phyloP scores from a whole-genome alignment of 1,140 invertebrate genomes.

The Archegozetes longisetosus region DNA sequence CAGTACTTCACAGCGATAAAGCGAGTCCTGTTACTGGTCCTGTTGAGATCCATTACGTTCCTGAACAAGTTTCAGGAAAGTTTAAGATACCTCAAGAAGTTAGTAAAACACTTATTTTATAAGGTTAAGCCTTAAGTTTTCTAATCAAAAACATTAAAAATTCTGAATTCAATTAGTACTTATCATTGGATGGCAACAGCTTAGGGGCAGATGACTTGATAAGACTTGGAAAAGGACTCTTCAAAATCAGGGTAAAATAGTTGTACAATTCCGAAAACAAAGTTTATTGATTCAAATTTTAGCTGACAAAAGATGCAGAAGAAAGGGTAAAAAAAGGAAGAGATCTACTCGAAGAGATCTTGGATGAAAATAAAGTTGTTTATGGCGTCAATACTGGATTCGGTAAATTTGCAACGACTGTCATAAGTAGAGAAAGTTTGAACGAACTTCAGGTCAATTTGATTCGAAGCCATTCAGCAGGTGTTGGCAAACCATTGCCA shows the following conservation, averaged over 20 bases:
- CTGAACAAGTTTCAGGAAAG: constrained; percentile 36
- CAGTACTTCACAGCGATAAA: constrained; percentile 40
- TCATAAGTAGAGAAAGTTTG: constrained; percentile 42
- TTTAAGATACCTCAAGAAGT: constrained; percentile 21
- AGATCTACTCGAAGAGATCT: constrained; percentile 41
- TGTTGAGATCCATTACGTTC: constrained; percentile 40
- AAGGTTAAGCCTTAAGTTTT: no score
- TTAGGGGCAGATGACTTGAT: constrained; percentile 41
- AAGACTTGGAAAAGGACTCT: constrained; percentile 39
- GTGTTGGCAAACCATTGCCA: constrained; percentile 46
- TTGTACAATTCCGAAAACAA: background rate
- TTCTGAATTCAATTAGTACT: constrained; percentile 26
- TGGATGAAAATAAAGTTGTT: constrained; percentile 45
- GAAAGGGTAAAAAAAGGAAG: constrained; percentile 37
- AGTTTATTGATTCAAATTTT: background rate
- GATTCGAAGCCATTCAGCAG: constrained; percentile 50
- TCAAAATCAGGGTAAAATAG: constrained; percentile 38
- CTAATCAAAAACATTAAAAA: no score
- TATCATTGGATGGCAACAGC: constrained; percentile 41
- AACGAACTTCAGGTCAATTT: constrained; percentile 49
- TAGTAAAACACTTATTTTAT: constrained; percentile 12
- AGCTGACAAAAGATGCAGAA: constrained; percentile 40
- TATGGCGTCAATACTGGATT: constrained; percentile 64
- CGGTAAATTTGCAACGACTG: constrained; percentile 49
- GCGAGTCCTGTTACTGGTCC: constrained; percentile 35